Percentiles rank a stretch among this genome's conserved stretches.
These are phyloP conservation scores for Nettapus auritus DNA, from an alignment of 2,113 vertebrate genomes.

Conservation along the genomic window DNA sequence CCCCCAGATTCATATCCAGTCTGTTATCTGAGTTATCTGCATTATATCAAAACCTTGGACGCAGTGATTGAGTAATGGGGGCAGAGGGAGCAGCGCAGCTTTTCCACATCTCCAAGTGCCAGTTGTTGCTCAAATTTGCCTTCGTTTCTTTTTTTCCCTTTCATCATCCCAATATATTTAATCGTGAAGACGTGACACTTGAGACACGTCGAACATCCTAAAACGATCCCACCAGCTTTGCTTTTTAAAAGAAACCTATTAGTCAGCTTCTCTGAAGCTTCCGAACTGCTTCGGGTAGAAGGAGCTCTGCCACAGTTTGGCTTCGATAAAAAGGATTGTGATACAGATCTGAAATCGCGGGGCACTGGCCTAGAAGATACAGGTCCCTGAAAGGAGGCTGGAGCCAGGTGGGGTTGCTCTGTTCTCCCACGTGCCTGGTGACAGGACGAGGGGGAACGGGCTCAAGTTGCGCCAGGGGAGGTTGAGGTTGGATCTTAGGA, in stretches of 20 bases:
- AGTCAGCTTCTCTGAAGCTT: not conserved
- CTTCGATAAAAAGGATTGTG: not conserved
- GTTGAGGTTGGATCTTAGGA: no score
- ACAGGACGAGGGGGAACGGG: no score
- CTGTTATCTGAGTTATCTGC: not conserved
- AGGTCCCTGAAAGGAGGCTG: no score
- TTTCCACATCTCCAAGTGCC: not conserved
- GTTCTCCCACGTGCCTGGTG: no score
- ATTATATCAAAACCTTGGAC: not conserved
- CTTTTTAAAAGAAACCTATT: not conserved
- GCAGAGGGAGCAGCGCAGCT: not conserved
- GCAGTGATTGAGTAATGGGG: not conserved
- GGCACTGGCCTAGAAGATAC: no score
- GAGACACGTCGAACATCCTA: not conserved
- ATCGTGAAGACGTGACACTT: not conserved
- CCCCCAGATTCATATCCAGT: not conserved
- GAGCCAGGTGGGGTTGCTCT: no score
- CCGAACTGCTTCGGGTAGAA: not conserved
- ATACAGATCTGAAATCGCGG: not conserved
- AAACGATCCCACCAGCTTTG: not conserved
- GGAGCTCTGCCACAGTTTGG: not conserved
- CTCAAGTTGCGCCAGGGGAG: no score
- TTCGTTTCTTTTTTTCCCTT: not conserved
- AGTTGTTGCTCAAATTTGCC: not conserved
- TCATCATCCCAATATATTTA: not conserved